Conservation (phyloP, 2,797 vertebrate genomes). For the Myotis daubentonii region DNA sequence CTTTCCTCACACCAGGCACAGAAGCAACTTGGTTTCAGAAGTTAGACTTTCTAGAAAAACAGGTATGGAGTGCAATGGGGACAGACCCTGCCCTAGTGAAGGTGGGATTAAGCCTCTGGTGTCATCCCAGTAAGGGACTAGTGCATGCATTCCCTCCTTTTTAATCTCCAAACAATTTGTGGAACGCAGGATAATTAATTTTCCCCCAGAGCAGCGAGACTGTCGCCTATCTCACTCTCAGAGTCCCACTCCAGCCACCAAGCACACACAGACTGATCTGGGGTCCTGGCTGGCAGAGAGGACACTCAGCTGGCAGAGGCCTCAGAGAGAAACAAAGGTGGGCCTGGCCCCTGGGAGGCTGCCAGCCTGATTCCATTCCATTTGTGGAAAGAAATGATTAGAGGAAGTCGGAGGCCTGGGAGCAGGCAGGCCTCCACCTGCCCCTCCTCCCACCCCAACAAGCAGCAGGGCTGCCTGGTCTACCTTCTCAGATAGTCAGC, state of each 20-base stretch:
- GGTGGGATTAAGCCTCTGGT: not conserved
- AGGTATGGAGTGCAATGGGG: not conserved
- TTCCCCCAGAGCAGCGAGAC: conserved; percentile 14
- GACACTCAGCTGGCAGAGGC: conserved; percentile 63
- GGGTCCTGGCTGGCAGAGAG: conserved; percentile 55
- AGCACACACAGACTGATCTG: conserved; percentile 33
- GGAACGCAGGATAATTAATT: conserved; percentile 55
- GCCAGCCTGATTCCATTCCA: not conserved
- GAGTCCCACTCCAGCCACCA: not conserved
- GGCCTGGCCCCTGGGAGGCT: not conserved
- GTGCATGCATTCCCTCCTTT: not conserved
- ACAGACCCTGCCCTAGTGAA: not conserved
- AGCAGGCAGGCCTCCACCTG: conserved; percentile 63
- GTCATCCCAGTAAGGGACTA: not conserved
- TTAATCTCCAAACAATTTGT: conserved; percentile 64
- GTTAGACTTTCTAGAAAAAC: conserved; percentile 24
- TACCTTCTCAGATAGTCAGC: not conserved
- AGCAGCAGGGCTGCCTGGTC: not conserved
- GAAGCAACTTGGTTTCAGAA: not conserved
- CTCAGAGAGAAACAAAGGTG: not conserved
- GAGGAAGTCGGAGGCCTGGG: not conserved
- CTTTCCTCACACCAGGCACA: not conserved
- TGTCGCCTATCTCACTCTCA: not conserved
- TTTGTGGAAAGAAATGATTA: not conserved
- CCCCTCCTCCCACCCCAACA: not conserved